Percentiles rank a stretch among this genome's conserved stretches.
Conservation (phyloP, 2,888 invertebrate genomes). For the Plebejus melissa region DNA sequence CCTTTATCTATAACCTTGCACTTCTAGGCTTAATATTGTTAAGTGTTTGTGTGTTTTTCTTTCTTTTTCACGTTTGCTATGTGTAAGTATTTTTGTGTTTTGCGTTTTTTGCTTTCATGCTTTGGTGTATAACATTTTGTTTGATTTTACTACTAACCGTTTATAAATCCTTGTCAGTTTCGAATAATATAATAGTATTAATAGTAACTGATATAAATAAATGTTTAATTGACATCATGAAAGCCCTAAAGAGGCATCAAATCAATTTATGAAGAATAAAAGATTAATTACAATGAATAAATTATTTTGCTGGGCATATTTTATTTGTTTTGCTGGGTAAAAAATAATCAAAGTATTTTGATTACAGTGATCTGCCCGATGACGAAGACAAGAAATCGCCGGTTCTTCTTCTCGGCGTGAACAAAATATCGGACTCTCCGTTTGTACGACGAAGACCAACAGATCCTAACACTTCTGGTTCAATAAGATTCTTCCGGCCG, state of each 20-base stretch:
- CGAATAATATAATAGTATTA: not conserved
- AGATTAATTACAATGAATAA: not conserved
- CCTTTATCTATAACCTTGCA: not conserved
- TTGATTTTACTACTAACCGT: slow-evolving; percentile 12
- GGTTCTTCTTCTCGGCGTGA: slow-evolving; percentile 80
- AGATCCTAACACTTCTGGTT: slow-evolving; percentile 61
- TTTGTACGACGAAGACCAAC: slow-evolving; percentile 63
- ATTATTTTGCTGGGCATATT: slow-evolving; percentile 9
- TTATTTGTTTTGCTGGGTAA: not conserved
- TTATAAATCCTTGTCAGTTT: not conserved
- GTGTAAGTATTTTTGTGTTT: slow-evolving; percentile 28
- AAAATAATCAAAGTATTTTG: slow-evolving; percentile 33
- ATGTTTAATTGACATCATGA: not conserved
- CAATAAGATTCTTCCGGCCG: slow-evolving; percentile 67
- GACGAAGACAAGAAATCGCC: slow-evolving; percentile 79
- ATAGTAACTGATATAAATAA: not conserved
- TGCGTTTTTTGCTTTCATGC: slow-evolving; percentile 23
- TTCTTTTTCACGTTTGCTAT: slow-evolving; percentile 9
- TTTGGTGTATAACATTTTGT: slow-evolving; percentile 14
- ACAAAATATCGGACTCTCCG: slow-evolving; percentile 75
- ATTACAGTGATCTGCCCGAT: slow-evolving; percentile 81
- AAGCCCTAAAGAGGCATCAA: not conserved
- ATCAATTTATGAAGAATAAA: not conserved
- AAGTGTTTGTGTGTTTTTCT: slow-evolving; percentile 22
- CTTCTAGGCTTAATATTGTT: slow-evolving; percentile 6